A percentile compares a stretch with the other conserved stretches of the same genome.
Evolutionary conservation across 2,797 vertebrate genomes (phyloP).

Genomic region (Miichthys miiuy): DNA sequence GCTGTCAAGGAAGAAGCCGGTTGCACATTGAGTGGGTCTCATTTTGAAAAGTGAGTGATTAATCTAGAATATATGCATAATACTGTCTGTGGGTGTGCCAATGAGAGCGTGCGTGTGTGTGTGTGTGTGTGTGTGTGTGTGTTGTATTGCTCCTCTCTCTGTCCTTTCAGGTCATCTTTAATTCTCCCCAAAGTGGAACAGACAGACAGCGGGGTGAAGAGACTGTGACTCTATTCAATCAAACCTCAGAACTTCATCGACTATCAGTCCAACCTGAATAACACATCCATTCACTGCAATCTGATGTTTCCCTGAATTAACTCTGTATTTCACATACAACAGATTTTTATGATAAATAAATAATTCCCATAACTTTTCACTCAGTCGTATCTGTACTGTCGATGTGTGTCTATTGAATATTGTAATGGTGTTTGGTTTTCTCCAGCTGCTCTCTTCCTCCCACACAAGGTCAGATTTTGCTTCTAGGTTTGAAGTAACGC

Average conservation of each 20-base stretch:
- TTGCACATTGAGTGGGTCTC: constrained; percentile 11
- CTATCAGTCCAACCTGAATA: not conserved
- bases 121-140: not conserved
- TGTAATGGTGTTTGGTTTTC: too few species aligned
- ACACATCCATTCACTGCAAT: not conserved
- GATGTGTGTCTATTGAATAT: too few species aligned
- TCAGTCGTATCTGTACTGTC: too few species aligned
- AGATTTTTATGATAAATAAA: too few species aligned
- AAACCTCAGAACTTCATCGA: not conserved
- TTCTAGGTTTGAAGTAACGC: too few species aligned
- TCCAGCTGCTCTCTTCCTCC: too few species aligned
- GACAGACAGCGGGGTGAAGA: not conserved
- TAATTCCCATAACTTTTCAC: too few species aligned
- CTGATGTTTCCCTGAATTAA: not conserved
- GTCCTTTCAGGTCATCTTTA: constrained; percentile 11
- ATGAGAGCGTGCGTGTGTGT: not conserved
- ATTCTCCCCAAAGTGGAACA: constrained; percentile 2
- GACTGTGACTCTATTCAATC: not conserved
- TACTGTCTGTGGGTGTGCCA: not conserved
- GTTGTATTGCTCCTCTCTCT: not conserved
- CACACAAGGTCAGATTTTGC: too few species aligned
- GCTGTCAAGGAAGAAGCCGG: constrained; percentile 4
- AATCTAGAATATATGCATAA: constrained; percentile 12
- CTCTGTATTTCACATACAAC: too few species aligned
- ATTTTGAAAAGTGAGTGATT: constrained; percentile 33